phyloP scores from a whole-genome alignment of 2,113 vertebrate genomes.

The Sprattus sprattus region DNA sequence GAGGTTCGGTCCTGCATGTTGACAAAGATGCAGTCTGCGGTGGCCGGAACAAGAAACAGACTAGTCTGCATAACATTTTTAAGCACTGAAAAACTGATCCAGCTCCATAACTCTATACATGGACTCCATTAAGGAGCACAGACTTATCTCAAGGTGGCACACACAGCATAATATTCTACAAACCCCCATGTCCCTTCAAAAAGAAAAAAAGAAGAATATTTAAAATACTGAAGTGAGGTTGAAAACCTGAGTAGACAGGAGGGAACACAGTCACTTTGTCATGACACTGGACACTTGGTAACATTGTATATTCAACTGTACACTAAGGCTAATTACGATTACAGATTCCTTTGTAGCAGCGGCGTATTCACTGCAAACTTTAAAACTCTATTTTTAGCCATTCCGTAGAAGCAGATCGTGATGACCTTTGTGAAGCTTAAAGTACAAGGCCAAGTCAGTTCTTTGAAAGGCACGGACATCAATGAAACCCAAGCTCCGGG shows the following conservation, averaged over 20 bases:
- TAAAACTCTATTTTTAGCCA: conserved; percentile 36
- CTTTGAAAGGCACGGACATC: conserved; percentile 11
- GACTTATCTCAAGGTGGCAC: neutral
- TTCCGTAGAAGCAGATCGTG: neutral
- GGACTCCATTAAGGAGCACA: neutral
- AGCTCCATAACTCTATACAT: neutral
- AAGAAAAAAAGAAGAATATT: neutral
- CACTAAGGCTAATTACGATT: neutral
- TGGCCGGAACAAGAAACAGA: neutral
- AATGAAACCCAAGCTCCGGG: conserved; percentile 26
- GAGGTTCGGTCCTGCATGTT: neutral
- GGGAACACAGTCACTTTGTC: neutral
- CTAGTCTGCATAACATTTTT: neutral
- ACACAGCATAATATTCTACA: neutral
- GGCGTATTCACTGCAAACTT: neutral
- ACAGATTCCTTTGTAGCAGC: neutral
- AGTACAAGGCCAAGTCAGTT: neutral
- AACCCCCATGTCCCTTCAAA: too few relatives aligned
- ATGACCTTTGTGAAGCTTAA: conserved; percentile 8
- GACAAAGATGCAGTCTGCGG: neutral
- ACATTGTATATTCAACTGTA: neutral
- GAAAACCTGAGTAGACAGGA: neutral
- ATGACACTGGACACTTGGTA: neutral
- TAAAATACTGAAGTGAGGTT: neutral
- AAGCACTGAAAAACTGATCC: neutral